These are phyloP conservation scores for Apodemus agrarius DNA, from an alignment of 2,797 vertebrate species.

Conservation along the genomic window DNA sequence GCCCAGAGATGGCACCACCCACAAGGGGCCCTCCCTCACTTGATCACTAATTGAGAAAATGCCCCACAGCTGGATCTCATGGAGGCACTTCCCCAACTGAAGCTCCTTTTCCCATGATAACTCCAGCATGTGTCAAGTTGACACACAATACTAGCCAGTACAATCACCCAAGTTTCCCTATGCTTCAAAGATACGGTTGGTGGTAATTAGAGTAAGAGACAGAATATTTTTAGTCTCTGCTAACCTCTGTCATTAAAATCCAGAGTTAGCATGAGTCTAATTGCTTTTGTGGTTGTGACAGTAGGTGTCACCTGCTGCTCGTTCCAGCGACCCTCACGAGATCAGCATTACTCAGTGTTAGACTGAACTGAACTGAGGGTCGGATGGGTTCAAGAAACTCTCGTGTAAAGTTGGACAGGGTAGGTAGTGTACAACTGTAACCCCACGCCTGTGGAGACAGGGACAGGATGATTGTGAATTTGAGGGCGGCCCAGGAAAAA, in stretches of 20 bases:
- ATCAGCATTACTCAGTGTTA: slow-evolving; percentile 35
- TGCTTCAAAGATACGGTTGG: not conserved
- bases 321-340: not conserved
- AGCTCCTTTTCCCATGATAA: too few species aligned
- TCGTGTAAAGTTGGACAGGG: too few species aligned
- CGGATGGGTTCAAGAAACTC: not conserved
- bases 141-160: too few species aligned
- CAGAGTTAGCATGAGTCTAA: slow-evolving; percentile 38
- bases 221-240: not conserved
- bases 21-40: too few species aligned
- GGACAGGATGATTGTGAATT: not conserved
- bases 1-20: too few species aligned
- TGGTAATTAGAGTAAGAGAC: not conserved
- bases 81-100: too few species aligned
- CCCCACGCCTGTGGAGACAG: not conserved
- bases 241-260: slow-evolving; percentile 13
- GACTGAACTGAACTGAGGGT: not conserved
- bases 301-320: not conserved
- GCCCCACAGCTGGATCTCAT: too few species aligned
- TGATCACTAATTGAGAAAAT: too few species aligned
- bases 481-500: not conserved
- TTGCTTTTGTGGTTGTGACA: slow-evolving; percentile 15
- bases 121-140: too few species aligned
- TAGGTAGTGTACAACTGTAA: not conserved
- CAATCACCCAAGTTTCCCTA: slow-evolving; percentile 16